phyloP scores from a whole-genome alignment of 2,797 vertebrate genomes.

The Muraenolepis orangiensis region DNA sequence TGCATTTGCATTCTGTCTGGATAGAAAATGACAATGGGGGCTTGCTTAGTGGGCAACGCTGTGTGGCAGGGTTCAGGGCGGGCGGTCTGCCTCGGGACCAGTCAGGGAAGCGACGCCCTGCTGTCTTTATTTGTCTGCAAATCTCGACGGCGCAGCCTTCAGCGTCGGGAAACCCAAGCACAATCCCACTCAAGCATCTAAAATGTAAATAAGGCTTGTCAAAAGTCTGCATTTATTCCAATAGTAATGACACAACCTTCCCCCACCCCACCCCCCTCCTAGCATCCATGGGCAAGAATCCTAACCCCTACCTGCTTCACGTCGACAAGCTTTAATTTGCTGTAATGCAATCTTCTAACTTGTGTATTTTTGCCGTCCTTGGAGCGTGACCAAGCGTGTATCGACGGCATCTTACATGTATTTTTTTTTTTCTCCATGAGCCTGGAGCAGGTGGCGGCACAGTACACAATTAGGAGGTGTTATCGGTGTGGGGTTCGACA shows the following conservation, averaged over 20 bases:
- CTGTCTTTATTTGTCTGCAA: not conserved
- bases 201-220: not conserved
- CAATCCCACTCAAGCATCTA: not conserved
- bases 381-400: not conserved
- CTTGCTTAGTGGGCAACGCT: constrained; percentile 29
- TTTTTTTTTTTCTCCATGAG: not conserved
- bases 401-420: not conserved
- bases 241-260: not conserved
- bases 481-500: not conserved
- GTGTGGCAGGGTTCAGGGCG: constrained; percentile 3
- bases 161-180: not conserved
- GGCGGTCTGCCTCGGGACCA: not conserved
- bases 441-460: not conserved
- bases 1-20: constrained; percentile 53
- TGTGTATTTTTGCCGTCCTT: not conserved
- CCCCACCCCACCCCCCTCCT: not conserved
- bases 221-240: not conserved
- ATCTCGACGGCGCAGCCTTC: not conserved
- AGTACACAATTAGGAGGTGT: not conserved
- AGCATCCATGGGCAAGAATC: not conserved
- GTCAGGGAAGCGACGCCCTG: not conserved
- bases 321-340: not conserved
- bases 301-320: not conserved
- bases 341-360: not conserved
- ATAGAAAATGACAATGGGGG: constrained; percentile 36